Base-by-base conservation (phyloP, 2,888 invertebrate species). In the Cryptophagus acutangulus region DNA sequence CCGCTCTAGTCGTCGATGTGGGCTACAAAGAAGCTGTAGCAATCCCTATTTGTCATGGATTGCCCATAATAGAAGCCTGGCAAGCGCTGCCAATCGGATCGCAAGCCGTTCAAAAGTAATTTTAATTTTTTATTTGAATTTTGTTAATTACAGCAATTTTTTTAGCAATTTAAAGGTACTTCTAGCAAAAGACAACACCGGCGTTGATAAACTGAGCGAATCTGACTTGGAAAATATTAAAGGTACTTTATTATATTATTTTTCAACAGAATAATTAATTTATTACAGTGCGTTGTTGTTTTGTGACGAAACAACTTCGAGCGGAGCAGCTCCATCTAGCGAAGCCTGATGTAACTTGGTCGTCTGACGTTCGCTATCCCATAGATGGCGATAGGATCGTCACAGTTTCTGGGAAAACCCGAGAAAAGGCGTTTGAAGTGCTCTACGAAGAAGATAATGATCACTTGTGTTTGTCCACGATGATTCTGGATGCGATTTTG, bases 381-480 rank as follows among this genome's bases (percentile, higher is more conserved):
- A 70, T 88, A 36, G 73, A 77, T 44, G 81, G 81, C 42, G 74
- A 77, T 10, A 75, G 75, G 48, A 74, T 77, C 8, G 70, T 89
- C 14, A 70, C 67, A 25, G 75, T 90, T 45, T 76, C 80, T 16
- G 81, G 90, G 10, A 72, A 72, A 47, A 70, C 87, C 1, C 76
- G 95, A 25, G 94, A 94, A 71, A 78, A 80, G 15, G 81, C 84
- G 1, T 87, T 82, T 56, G 95, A 95, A 74, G 71, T 86, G 31
- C 71, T 95, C 59, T 95, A 94, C 74, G 81, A 84, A 58, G 78
- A 84, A 53, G 92, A 90, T 71, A 82, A 80, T 66, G 90, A 91
- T 55, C 81, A 83, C 52, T 75, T 86, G 40, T 84, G 91, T 38
- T 69, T 96, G 46, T 79, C 89, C 0, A 87, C 90, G 49, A 81